phyloP scores from a whole-genome alignment of 1,140 invertebrate species.

The Trinorchestia longiramus region DNA sequence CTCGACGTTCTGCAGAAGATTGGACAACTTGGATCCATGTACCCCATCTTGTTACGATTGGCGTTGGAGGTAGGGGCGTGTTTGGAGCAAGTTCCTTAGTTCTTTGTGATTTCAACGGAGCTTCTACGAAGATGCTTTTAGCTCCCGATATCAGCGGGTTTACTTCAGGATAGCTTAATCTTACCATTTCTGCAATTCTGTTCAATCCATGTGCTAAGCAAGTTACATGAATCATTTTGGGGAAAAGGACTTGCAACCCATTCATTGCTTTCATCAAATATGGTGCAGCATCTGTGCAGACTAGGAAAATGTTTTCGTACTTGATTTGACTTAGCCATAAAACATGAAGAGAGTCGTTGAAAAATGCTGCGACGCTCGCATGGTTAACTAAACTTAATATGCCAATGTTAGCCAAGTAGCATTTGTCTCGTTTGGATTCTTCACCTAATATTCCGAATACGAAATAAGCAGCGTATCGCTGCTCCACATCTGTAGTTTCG shows the following conservation, averaged over 20 bases:
- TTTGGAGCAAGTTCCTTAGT: background rate
- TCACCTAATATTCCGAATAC: no score
- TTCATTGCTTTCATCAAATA: background rate
- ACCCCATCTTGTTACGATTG: background rate
- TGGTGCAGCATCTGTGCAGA: slow-evolving; percentile 27
- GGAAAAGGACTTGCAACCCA: slow-evolving; percentile 13
- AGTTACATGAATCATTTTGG: no score
- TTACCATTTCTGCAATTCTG: slow-evolving; percentile 20
- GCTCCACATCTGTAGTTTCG: no score
- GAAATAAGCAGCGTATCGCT: background rate
- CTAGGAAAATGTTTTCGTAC: slow-evolving; percentile 3
- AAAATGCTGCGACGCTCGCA: no score
- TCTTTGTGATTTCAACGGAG: slow-evolving; percentile 22
- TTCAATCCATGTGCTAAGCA: no score
- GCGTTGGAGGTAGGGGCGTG: no score
- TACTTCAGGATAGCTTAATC: slow-evolving; percentile 18
- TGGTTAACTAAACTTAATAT: slow-evolving; percentile 5
- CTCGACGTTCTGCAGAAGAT: background rate
- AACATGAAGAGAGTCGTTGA: background rate
- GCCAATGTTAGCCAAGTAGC: slow-evolving; percentile 22
- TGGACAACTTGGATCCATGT: slow-evolving; percentile 24
- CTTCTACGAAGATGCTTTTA: no score
- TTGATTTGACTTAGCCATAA: background rate
- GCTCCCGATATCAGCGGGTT: background rate
- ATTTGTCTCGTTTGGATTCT: slow-evolving; percentile 10